Conservation (phyloP, 2,888 invertebrate genomes). For the Ecliptopera silaceata region DNA sequence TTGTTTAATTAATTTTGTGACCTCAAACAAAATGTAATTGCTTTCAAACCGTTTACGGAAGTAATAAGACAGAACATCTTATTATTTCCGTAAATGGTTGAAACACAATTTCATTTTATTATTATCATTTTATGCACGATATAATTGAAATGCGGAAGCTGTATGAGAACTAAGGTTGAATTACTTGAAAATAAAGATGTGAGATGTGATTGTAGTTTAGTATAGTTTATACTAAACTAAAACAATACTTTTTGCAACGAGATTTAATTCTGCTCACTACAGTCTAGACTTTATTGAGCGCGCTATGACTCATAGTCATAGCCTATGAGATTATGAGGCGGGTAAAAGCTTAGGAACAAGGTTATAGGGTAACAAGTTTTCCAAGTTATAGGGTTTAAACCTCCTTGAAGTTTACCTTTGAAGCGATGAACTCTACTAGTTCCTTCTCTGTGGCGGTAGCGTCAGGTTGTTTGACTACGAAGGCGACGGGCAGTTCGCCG, state of each 20-base stretch:
- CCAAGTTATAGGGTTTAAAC: neutral
- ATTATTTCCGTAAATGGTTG: no score
- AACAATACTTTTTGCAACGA: no score
- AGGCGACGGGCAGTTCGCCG: conserved; percentile 90
- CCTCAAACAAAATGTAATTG: neutral
- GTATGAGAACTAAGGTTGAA: neutral
- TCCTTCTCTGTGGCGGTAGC: conserved; percentile 78
- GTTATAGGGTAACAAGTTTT: neutral
- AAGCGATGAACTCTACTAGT: conserved; percentile 80
- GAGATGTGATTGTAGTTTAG: no score
- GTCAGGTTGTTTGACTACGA: conserved; percentile 85
- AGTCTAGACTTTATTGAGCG: no score
- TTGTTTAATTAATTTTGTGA: neutral
- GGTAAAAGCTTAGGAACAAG: no score
- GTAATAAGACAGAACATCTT: no score
- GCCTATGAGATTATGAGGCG: no score
- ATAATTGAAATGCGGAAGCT: neutral
- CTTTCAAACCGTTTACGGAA: neutral
- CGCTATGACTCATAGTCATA: no score
- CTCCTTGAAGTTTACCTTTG: conserved; percentile 6
- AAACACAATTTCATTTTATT: no score
- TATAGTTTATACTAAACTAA: no score
- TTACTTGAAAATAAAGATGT: neutral
- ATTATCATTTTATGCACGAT: neutral
- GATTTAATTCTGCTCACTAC: no score